phyloP scores from a whole-genome alignment of 1,140 invertebrate species.

The Bombus vancouverensis region DNA sequence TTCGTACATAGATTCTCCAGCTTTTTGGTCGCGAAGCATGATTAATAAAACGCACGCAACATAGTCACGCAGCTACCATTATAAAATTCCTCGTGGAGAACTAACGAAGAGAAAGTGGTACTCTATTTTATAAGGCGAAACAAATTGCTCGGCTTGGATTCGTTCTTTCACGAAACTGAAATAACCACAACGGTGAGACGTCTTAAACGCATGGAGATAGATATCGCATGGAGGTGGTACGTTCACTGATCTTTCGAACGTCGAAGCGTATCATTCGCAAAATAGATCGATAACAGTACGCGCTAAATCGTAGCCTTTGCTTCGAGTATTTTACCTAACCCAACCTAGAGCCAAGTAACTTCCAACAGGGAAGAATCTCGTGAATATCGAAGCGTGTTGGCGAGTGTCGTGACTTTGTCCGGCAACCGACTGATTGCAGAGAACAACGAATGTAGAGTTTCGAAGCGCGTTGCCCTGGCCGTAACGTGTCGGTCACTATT shows the following conservation, averaged over 20 bases:
- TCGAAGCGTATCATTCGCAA: background rate
- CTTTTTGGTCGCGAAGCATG: background rate
- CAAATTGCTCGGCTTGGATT: background rate
- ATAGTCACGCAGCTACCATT: background rate
- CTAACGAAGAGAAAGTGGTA: too few relatives aligned
- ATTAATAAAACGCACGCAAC: background rate
- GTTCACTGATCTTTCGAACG: background rate
- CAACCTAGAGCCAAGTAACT: too few relatives aligned
- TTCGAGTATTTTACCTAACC: too few relatives aligned
- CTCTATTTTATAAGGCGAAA: background rate
- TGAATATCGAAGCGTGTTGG: background rate
- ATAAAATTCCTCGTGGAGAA: background rate
- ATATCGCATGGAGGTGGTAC: background rate
- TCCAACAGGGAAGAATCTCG: too few relatives aligned
- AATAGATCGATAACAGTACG: background rate
- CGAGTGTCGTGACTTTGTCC: conserved; percentile 16
- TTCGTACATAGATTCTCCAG: background rate
- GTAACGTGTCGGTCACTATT: conserved; percentile 25
- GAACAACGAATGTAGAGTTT: background rate
- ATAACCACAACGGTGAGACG: background rate
- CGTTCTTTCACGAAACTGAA: background rate
- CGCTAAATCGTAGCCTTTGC: too few relatives aligned
- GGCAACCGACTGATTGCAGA: background rate
- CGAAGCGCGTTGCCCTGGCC: background rate
- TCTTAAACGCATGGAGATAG: background rate